These are phyloP conservation scores for Uloborus diversus DNA, from an alignment of 1,140 invertebrate species.

Conservation along the genomic window DNA sequence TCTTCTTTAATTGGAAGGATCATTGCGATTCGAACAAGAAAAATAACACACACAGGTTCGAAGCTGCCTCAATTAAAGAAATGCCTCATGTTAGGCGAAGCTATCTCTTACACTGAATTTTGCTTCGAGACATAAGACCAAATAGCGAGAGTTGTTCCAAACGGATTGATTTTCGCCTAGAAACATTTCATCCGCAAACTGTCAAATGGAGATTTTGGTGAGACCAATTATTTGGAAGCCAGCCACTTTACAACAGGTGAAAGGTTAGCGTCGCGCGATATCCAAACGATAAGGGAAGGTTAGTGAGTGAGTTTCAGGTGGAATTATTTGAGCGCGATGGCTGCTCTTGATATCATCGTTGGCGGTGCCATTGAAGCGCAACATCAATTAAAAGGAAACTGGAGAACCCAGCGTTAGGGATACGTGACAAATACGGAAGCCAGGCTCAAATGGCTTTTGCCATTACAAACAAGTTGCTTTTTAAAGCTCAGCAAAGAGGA, in stretches of 20 bases:
- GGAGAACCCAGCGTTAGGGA: neutral
- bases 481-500: too few species aligned
- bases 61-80: too few species aligned
- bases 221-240: slow-evolving; percentile 22
- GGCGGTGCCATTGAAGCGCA: slow-evolving; percentile 17
- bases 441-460: too few species aligned
- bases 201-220: neutral
- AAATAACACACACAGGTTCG: too few species aligned
- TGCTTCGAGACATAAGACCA: too few species aligned
- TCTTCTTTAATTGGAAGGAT: too few species aligned
- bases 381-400: slow-evolving; percentile 21
- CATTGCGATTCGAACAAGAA: too few species aligned
- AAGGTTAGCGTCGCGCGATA: slow-evolving; percentile 29
- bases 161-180: too few species aligned
- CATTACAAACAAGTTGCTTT: too few species aligned
- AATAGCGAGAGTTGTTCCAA: too few species aligned
- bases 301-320: neutral
- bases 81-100: too few species aligned
- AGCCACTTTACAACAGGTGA: slow-evolving; percentile 16
- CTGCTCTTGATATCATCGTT: slow-evolving; percentile 11
- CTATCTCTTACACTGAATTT: too few species aligned
- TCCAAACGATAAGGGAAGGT: slow-evolving; percentile 8
- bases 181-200: neutral
- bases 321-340: slow-evolving; percentile 29
- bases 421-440: neutral